Evolutionary conservation across 2,797 vertebrate genomes (phyloP), one percentile per base, ranked within the genome.

Genomic region (Chloroceryle amazona): DNA sequence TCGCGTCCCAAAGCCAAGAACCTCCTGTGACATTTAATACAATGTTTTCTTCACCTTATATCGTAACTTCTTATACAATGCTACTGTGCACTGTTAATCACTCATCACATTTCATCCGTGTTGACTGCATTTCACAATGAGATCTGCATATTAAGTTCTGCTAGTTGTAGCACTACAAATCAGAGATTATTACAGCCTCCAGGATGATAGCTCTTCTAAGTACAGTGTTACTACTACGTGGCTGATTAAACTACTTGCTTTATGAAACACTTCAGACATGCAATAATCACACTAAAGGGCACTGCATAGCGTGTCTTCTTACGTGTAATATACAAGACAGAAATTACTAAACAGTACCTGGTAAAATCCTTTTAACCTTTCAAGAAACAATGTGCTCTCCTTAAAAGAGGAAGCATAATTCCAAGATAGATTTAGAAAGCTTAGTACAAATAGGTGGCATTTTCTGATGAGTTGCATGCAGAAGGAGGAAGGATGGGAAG

Each of bases 311-410:
- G 37, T 5, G 22, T 62, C 68, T 66, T 54, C 75, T 1, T 47
- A 46, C 2, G 2, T 1, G 7, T 20, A 65, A 9, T 39, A 25
- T 16, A 68, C 17, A 35, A 17, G 35, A 61, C 20, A 81, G 58
- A 74, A 91, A 74, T 60, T 95, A 90, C 72, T 84, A 70, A 29
- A 78, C 18, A 66, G n/a, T 42, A 85, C 13, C n/a, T 74, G 37
- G 31, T 33, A 86, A 94, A 94, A 93, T 52, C 20, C 28, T 90
- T 84, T n/a, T 31, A 93, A 68, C 15, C 10, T 75, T 83, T 49
- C 31, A 86, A 66, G 91, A 81, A 85, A 29, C 37, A 78, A 9
- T 1, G 7, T 22, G 39, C 9, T 49, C 18, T 46, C 71, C 92
- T 80, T 29, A 61, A 84, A 90, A 67, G 10, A 72, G 20, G 75